Evolutionary conservation across 1,140 invertebrate genomes (phyloP), one percentile per base, ranked within the genome.

Genomic region (Brachionus sp.): DNA sequence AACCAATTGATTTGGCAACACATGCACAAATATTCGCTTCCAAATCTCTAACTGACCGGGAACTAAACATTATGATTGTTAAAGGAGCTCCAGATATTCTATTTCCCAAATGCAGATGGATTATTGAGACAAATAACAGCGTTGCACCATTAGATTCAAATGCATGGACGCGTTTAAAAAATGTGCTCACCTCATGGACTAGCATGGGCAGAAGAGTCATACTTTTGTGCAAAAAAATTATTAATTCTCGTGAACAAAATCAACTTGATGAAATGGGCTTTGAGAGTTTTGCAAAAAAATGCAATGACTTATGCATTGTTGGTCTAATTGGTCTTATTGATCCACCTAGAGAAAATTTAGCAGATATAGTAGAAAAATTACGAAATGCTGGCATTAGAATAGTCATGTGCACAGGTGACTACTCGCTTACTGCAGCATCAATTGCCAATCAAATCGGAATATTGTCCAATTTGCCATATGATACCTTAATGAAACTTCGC

Each of bases 231-330:
- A 53, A 77, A 77, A 53, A 77, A 57, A 16, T 53, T 6, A 42
- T 77, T 12, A 77, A 46, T 53, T 5, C 6, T 53, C 23, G 44
- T 13, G 44, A 77, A 42, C 46, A 77, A 53, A 13, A 77, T 16
- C 44, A 77, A 16, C 16, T 77, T 1, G 9, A 35, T 16, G 3
- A 53, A n/a, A n/a, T 44, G 5, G 33, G 46, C 16, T 7, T 53
- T 23, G 75, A 77, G 13, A 57, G 53, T 53, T 77, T 83, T 37
- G n/a, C 78, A 77, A 84, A 25, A 83, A 86, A 88, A 29, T 89
- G 89, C 29, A 77, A 53, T 53, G 75, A 39, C 53, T n/a, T 68
- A 33, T 82, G 44, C 53, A 66, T 78, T 19, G 50, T 78, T 16
- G 75, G 75, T 3, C 25, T 78, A n/a, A 39, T 78, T 78, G 46